phyloP scores from a whole-genome alignment of 2,888 invertebrate species.

The Macrostomum cliftonense region DNA sequence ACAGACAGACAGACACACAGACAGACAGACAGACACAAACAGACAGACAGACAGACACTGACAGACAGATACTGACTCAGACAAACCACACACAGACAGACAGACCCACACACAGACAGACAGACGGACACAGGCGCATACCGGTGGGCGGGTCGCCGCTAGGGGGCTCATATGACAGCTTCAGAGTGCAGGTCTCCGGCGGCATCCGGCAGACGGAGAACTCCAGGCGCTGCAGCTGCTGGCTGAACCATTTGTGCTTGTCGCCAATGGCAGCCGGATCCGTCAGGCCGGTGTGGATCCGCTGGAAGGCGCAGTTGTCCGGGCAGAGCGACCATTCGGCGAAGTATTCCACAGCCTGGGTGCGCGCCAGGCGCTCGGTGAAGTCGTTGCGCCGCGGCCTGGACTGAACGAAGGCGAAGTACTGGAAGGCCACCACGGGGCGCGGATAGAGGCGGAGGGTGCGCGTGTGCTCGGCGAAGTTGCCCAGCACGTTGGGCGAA shows the following conservation, averaged over 20 bases:
- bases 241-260: conserved; percentile 88
- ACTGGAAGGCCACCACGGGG: conserved; percentile 95
- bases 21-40: too few species aligned
- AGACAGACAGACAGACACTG: too few species aligned
- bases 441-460: conserved; percentile 84
- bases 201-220: neutral
- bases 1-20: too few species aligned
- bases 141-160: conserved; percentile 57
- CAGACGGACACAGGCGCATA: conserved; percentile 15
- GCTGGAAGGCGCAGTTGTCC: conserved; percentile 82
- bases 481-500: conserved; percentile 82
- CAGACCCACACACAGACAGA: too few species aligned
- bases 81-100: neutral
- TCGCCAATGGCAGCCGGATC: conserved; percentile 89
- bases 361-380: conserved; percentile 66
- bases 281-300: conserved; percentile 80
- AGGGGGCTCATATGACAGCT: conserved; percentile 49
- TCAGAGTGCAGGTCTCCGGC: conserved; percentile 31
- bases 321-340: conserved; percentile 96
- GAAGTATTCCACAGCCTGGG: conserved; percentile 80
- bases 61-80: too few species aligned
- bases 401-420: conserved; percentile 81
- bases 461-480: conserved; percentile 90
- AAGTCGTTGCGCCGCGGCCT: conserved; percentile 70
- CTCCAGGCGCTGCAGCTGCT: conserved; percentile 23